Conservation (phyloP, 2,797 vertebrate species). For the Tenualosa thibaudeaui region DNA sequence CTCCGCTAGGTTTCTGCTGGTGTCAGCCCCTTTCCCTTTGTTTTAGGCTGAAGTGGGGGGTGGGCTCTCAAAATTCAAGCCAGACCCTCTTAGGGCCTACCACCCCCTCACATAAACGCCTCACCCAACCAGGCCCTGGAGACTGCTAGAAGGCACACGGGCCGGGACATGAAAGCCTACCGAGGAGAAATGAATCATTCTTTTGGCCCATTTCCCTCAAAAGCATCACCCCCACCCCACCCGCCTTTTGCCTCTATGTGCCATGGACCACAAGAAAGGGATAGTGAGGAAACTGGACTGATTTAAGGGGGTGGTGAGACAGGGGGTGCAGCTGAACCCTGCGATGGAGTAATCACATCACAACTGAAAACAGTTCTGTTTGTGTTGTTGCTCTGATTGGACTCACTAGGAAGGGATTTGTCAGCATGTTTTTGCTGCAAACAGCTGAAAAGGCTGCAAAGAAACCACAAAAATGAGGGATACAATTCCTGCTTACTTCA, state of each 20-base stretch:
- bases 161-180: constrained; percentile 52
- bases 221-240: constrained; percentile 24
- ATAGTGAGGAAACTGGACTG: neutral
- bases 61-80: constrained; percentile 46
- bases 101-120: constrained; percentile 27
- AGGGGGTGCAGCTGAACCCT: constrained; percentile 31
- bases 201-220: constrained; percentile 28
- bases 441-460: neutral
- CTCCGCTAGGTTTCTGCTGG: constrained; percentile 30
- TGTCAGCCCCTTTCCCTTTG: constrained; percentile 42
- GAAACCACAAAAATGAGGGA: neutral
- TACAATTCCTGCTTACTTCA: too few species aligned
- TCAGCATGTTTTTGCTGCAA: neutral
- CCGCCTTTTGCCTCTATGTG: constrained; percentile 14
- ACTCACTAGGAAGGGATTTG: neutral
- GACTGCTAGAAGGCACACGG: constrained; percentile 46
- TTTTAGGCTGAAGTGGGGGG: neutral
- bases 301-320: constrained; percentile 23
- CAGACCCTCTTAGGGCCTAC: constrained; percentile 43
- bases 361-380: constrained; percentile 6
- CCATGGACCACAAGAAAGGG: constrained; percentile 53
- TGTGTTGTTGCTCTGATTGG: neutral
- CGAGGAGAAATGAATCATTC: constrained; percentile 51
- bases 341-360: neutral
- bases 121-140: constrained; percentile 41